Conservation (phyloP, 2,888 invertebrate genomes). For the Temnothorax ravouxi region DNA sequence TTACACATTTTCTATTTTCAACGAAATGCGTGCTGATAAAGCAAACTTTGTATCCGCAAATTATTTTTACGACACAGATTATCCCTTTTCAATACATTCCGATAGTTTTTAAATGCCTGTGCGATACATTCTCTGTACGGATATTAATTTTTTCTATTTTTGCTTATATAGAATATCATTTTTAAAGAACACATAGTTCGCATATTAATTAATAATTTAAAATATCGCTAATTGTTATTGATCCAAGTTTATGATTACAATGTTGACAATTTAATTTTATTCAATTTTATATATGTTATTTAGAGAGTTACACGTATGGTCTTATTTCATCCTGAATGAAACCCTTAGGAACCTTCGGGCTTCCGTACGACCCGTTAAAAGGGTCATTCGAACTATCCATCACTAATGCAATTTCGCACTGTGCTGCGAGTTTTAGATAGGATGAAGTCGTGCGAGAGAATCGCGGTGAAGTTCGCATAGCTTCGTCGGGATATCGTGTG, state of each 20-base stretch:
- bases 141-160: not conserved
- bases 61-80: not conserved
- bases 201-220: not conserved
- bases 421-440: slow-evolving; percentile 43
- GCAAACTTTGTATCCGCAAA: not conserved
- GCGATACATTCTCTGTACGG: not conserved
- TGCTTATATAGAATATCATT: not conserved
- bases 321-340: not conserved
- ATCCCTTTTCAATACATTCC: not conserved
- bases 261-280: not conserved
- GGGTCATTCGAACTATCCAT: slow-evolving; percentile 36
- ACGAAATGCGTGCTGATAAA: not conserved
- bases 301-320: not conserved
- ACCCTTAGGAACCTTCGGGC: not conserved
- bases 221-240: not conserved
- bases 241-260: not conserved
- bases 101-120: not conserved
- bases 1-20: not conserved
- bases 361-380: slow-evolving; percentile 6
- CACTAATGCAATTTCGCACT: slow-evolving; percentile 33
- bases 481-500: slow-evolving; percentile 49
- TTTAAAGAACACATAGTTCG: not conserved
- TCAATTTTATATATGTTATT: not conserved
- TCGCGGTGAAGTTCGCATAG: slow-evolving; percentile 40
- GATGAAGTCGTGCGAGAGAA: slow-evolving; percentile 52